phyloP scores from a whole-genome alignment of 1,140 invertebrate species.

The Drosophila jambulina region DNA sequence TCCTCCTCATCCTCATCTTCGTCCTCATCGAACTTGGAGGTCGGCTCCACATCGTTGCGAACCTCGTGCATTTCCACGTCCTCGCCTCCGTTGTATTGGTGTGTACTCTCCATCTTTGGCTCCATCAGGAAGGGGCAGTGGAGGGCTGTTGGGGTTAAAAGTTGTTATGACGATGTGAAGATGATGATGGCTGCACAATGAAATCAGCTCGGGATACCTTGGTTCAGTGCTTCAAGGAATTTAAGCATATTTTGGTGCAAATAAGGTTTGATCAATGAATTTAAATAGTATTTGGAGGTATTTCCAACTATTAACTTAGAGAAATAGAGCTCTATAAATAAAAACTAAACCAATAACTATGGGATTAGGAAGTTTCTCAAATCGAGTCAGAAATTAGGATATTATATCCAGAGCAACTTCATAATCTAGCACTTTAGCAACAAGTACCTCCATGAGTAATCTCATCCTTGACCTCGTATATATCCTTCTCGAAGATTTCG shows the following conservation, averaged over 20 bases:
- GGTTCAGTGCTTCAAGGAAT: neutral
- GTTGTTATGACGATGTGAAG: conserved; percentile 14
- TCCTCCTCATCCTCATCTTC: conserved; percentile 5
- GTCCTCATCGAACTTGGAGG: neutral
- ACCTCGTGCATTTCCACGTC: neutral
- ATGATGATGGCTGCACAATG: conserved; percentile 25
- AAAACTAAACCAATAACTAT: too few relatives aligned
- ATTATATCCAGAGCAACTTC: too few relatives aligned
- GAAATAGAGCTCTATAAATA: neutral
- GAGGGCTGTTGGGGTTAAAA: conserved; percentile 11
- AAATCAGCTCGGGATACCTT: conserved; percentile 7
- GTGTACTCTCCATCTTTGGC: conserved; percentile 18
- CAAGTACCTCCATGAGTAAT: conserved; percentile 16
- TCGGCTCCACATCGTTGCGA: neutral
- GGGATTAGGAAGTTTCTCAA: neutral
- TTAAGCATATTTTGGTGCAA: too few relatives aligned
- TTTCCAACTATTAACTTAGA: too few relatives aligned
- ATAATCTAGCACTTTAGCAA: too few relatives aligned
- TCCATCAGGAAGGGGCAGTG: conserved; percentile 24
- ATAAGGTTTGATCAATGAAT: neutral
- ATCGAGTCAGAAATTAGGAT: neutral
- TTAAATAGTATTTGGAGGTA: neutral
- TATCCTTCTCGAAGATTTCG: conserved; percentile 35
- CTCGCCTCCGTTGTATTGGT: too few relatives aligned
- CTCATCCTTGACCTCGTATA: conserved; percentile 31